Conservation (phyloP, 2,888 invertebrate genomes). For the Acholoe squamosa region DNA sequence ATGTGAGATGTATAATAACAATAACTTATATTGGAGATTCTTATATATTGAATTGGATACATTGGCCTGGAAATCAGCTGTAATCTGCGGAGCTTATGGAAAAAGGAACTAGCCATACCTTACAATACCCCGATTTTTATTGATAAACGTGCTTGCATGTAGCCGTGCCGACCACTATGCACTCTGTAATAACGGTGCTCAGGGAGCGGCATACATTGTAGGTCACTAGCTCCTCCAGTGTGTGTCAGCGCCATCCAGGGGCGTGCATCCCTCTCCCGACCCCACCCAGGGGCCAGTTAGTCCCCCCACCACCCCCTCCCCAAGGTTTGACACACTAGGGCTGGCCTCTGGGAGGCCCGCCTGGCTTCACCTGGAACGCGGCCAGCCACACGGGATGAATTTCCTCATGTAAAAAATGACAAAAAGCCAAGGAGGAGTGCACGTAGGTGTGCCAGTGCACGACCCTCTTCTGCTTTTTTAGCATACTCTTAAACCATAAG, state of each 20-base stretch:
- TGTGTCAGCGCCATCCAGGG: conserved; percentile 36
- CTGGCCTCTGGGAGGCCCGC: not conserved
- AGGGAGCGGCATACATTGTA: conserved; percentile 26
- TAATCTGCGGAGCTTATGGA: too few relatives aligned
- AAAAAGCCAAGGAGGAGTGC: not conserved
- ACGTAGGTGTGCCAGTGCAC: not conserved
- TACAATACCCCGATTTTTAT: too few relatives aligned
- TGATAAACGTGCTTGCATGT: not conserved
- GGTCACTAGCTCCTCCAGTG: conserved; percentile 22
- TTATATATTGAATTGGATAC: too few relatives aligned
- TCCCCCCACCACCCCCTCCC: not conserved
- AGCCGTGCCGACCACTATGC: not conserved
- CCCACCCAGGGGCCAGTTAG: conserved; percentile 52
- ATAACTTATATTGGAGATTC: too few relatives aligned
- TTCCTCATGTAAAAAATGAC: not conserved
- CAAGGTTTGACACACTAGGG: conserved; percentile 2
- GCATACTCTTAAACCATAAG: too few relatives aligned
- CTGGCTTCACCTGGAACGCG: not conserved
- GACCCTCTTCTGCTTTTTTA: not conserved
- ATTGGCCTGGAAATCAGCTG: too few relatives aligned
- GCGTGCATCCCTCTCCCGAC: conserved; percentile 2
- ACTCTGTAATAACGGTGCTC: conserved; percentile 14
- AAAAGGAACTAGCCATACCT: too few relatives aligned
- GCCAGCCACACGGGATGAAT: conserved; percentile 6
- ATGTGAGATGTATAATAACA: too few relatives aligned